Evolutionary conservation across 2,113 vertebrate species (phyloP).

Genomic region (Raphicerus campestris): DNA sequence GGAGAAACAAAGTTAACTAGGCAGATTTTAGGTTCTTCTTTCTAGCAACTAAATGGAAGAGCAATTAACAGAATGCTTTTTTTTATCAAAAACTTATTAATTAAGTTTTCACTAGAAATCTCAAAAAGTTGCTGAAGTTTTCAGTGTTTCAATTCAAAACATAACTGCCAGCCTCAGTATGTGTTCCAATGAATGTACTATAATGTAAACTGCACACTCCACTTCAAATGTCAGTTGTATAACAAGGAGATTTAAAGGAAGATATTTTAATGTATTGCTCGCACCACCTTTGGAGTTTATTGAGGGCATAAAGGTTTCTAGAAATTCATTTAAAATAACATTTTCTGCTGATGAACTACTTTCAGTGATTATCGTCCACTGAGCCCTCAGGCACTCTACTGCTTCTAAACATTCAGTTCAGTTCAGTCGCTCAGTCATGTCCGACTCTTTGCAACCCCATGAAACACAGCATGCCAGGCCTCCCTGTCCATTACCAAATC

Average conservation of each 20-base stretch:
- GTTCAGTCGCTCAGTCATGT: background rate
- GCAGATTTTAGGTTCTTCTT: conserved; percentile 35
- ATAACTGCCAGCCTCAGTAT: background rate
- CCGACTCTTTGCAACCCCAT: background rate
- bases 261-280: background rate
- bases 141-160: conserved; percentile 31
- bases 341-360: background rate
- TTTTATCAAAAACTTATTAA: conserved; percentile 42
- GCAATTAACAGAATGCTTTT: background rate
- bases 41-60: conserved; percentile 3
- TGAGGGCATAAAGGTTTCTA: conserved; percentile 4
- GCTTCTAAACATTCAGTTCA: background rate
- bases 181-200: conserved; percentile 14
- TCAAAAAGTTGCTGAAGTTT: background rate
- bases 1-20: conserved; percentile 38
- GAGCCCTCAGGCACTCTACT: background rate
- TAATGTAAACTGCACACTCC: background rate
- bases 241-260: background rate
- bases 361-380: background rate
- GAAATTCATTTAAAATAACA: conserved; percentile 28
- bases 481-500: background rate
- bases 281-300: background rate
- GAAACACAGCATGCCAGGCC: background rate
- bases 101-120: conserved; percentile 46
- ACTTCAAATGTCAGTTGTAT: background rate